Percentiles rank a stretch among this genome's conserved stretches.
Conservation (phyloP, 2,797 vertebrate species). For the Neopelma chrysocephalum region DNA sequence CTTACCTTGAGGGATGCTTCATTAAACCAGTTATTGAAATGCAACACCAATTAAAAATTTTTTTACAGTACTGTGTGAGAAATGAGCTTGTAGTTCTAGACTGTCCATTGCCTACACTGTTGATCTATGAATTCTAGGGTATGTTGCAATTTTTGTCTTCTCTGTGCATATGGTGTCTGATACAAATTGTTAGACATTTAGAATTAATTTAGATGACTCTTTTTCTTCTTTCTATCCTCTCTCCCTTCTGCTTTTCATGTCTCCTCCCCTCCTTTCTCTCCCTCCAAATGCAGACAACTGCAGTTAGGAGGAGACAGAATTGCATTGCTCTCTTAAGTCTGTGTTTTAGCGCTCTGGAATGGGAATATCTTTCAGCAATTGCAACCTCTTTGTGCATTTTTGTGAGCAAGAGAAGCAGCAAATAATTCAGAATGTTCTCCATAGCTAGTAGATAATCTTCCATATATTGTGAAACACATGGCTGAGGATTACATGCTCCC, state of each 20-base stretch:
- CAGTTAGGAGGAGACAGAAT: constrained; percentile 27
- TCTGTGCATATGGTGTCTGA: not conserved
- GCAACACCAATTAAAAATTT: not conserved
- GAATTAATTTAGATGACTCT: not conserved
- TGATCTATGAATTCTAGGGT: not conserved
- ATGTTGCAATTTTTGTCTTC: not conserved
- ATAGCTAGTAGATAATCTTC: not conserved
- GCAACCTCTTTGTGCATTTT: not conserved
- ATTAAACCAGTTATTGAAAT: not conserved
- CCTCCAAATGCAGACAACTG: not conserved
- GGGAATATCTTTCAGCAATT: not conserved
- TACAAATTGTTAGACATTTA: not conserved
- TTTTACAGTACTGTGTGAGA: not conserved
- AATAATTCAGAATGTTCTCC: not conserved
- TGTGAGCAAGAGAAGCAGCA: constrained; percentile 6
- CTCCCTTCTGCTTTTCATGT: not conserved
- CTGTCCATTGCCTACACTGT: not conserved
- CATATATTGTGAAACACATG: constrained; percentile 2
- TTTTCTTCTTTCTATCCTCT: not conserved
- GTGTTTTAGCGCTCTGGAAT: not conserved
- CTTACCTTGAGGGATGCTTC: not conserved
- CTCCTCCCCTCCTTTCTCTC: not conserved
- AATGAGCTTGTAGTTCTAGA: not conserved
- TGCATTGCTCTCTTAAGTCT: not conserved
- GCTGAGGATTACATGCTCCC: constrained; percentile 2